Evolutionary conservation across 2,113 vertebrate genomes (phyloP).

Genomic region (Tupaia chinensis): DNA sequence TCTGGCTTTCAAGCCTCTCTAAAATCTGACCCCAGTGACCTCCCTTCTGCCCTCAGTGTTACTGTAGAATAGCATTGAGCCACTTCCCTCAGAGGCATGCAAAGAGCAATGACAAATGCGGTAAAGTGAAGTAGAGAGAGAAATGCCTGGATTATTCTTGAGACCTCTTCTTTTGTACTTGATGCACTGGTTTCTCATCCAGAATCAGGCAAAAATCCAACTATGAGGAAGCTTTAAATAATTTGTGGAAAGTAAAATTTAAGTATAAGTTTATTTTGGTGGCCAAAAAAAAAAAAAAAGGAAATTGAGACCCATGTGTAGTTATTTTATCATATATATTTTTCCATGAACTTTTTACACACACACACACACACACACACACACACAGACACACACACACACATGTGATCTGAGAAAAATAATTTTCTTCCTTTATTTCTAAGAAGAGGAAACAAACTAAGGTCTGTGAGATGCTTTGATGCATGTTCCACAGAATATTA

Average conservation of each 20-base stretch:
- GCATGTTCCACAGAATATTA: conserved; percentile 39
- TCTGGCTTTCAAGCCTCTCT: background rate
- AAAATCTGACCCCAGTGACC: background rate
- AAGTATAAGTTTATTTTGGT: no score
- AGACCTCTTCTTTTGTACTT: background rate
- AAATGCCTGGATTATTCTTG: background rate
- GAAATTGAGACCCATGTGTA: no score
- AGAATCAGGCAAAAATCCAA: conserved; percentile 17
- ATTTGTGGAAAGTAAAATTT: no score
- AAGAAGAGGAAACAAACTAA: conserved; percentile 37
- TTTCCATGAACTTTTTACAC: no score
- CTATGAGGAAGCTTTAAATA: background rate
- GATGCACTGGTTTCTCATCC: background rate
- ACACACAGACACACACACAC: no score
- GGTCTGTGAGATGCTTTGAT: conserved; percentile 39
- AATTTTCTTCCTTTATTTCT: conserved; percentile 37
- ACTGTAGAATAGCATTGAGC: background rate
- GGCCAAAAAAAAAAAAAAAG: no score
- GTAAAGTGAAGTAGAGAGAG: background rate
- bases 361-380: no score
- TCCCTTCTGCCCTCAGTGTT: background rate
- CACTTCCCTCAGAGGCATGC: background rate
- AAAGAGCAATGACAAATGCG: background rate
- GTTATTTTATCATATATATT: no score
- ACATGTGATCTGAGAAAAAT: conserved; percentile 51